Conservation (phyloP, 2,888 invertebrate genomes). For the Melanostoma mellinum region DNA sequence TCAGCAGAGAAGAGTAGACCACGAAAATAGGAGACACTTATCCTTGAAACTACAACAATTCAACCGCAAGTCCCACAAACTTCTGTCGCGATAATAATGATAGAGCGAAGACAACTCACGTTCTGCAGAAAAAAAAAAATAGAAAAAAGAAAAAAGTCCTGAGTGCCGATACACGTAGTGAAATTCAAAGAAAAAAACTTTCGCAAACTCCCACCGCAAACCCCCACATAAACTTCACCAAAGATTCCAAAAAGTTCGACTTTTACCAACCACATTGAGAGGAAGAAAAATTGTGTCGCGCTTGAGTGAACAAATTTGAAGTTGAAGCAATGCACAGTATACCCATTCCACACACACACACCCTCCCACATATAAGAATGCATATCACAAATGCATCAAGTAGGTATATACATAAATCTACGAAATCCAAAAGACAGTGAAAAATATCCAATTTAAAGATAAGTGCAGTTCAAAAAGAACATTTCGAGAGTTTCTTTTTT, state of each 20-base stretch:
- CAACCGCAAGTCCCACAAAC: too few relatives aligned
- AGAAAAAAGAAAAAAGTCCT: neutral
- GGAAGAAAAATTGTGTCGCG: conserved; percentile 59
- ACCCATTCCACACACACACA: conserved; percentile 8
- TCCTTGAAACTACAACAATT: too few relatives aligned
- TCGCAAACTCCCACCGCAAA: neutral
- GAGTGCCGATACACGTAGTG: conserved; percentile 57
- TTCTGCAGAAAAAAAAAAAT: too few relatives aligned
- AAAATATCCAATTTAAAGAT: conserved; percentile 72
- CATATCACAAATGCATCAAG: conserved; percentile 21
- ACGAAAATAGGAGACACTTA: too few relatives aligned
- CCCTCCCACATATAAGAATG: neutral
- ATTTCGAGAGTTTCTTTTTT: conserved; percentile 39
- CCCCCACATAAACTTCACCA: neutral
- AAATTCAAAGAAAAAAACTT: conserved; percentile 42
- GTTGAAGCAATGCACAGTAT: conserved; percentile 60
- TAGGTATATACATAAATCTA: conserved; percentile 25
- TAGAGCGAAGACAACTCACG: too few relatives aligned
- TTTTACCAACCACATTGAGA: conserved; percentile 14
- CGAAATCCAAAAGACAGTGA: conserved; percentile 67
- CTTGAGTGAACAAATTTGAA: conserved; percentile 67
- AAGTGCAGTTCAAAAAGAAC: conserved; percentile 71
- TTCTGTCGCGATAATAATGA: too few relatives aligned
- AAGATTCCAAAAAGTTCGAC: neutral
- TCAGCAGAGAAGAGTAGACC: too few relatives aligned